phyloP scores from a whole-genome alignment of 2,888 invertebrate genomes.

The Kuschelorhynchus macadamiae region DNA sequence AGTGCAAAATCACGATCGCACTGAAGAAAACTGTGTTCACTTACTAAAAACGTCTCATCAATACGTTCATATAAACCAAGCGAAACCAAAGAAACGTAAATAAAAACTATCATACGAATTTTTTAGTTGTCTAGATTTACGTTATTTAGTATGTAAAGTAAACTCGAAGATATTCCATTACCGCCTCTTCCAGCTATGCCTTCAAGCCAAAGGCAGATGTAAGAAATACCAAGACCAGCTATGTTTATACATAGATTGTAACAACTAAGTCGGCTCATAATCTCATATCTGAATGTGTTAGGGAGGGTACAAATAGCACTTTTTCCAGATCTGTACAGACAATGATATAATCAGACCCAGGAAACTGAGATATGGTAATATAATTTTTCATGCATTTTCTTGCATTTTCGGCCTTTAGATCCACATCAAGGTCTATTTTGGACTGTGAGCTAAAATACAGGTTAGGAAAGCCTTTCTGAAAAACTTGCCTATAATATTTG shows the following conservation, averaged over 20 bases:
- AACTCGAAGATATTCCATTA: too few species aligned
- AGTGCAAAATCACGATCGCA: too few species aligned
- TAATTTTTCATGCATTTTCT: slow-evolving; percentile 14
- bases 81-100: background rate
- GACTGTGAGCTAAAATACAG: slow-evolving; percentile 5
- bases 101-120: too few species aligned
- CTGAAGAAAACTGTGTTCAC: too few species aligned
- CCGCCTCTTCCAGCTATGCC: too few species aligned
- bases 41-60: slow-evolving; percentile 2
- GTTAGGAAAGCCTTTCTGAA: slow-evolving; percentile 7
- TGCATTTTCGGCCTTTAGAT: slow-evolving; percentile 7
- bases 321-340: background rate
- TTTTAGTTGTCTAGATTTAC: slow-evolving; percentile 11
- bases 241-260: slow-evolving; percentile 7
- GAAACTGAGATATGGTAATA: background rate
- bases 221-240: slow-evolving; percentile 9
- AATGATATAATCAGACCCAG: background rate
- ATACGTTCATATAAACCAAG: slow-evolving; percentile 9
- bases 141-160: slow-evolving; percentile 8
- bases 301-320: too few species aligned
- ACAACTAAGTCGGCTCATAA: slow-evolving; percentile 5
- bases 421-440: slow-evolving; percentile 11
- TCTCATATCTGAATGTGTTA: slow-evolving; percentile 6
- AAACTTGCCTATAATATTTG: background rate
- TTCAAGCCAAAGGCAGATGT: slow-evolving; percentile 3